Evolutionary conservation across 2,888 invertebrate genomes (phyloP).

Genomic region (Tipula unca): DNA sequence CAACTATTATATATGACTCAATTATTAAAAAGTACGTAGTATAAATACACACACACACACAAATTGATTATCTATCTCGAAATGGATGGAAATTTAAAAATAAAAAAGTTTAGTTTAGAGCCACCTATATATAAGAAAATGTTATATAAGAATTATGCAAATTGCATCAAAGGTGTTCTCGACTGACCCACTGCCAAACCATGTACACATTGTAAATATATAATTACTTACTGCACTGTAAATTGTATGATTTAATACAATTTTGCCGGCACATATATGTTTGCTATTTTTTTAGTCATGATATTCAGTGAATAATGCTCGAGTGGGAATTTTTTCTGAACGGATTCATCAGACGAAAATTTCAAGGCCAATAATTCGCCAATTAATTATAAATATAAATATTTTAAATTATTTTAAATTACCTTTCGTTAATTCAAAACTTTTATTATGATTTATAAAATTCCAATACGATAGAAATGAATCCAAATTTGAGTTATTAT

Average conservation of each 20-base stretch:
- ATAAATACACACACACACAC: too few species aligned
- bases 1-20: not conserved
- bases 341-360: not conserved
- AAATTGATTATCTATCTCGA: not conserved
- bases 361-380: not conserved
- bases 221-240: not conserved
- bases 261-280: not conserved
- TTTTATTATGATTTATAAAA: not conserved
- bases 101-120: not conserved
- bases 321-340: not conserved
- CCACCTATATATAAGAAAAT: not conserved
- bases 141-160: not conserved
- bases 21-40: not conserved
- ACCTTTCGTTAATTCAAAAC: constrained; percentile 3
- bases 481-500: not conserved
- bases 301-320: not conserved
- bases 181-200: not conserved
- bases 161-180: not conserved
- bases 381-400: not conserved
- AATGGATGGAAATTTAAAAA: not conserved
- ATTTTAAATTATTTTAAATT: not conserved
- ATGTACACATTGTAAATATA: not conserved
- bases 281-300: not conserved
- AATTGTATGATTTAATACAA: not conserved
- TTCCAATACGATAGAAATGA: constrained; percentile 2